Percentiles rank a stretch among this genome's conserved stretches.
phyloP scores from a whole-genome alignment of 1,140 invertebrate species.

The Saccostrea echinata region DNA sequence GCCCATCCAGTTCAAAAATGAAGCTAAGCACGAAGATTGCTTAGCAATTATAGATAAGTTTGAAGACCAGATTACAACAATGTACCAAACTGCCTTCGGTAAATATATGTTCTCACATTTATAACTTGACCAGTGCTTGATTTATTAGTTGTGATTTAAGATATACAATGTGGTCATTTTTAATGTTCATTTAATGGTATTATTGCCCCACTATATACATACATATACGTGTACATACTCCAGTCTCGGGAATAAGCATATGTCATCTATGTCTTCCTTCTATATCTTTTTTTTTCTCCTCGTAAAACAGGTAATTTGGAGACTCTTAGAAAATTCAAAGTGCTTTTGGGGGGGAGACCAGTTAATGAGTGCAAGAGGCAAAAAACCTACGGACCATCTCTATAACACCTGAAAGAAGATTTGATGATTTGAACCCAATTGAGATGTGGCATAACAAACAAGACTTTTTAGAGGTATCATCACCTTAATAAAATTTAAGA shows the following conservation, averaged over 20 bases:
- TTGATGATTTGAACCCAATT: conserved; percentile 23
- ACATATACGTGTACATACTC: not conserved
- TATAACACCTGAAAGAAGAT: conserved; percentile 13
- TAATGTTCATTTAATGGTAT: conserved; percentile 19
- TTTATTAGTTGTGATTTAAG: not conserved
- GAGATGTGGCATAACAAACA: conserved; percentile 47
- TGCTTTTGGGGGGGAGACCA: conserved; percentile 31
- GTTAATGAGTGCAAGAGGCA: conserved; percentile 30
- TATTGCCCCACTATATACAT: not conserved
- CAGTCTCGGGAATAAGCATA: not conserved
- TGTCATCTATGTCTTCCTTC: not conserved
- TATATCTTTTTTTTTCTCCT: not conserved
- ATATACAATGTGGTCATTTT: not conserved
- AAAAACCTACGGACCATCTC: conserved; percentile 37
- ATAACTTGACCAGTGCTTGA: conserved; percentile 2
- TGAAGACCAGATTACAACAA: conserved; percentile 4
- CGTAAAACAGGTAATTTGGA: not conserved
- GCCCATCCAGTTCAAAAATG: conserved; percentile 40
- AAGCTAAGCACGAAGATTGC: conserved; percentile 42
- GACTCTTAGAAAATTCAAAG: conserved; percentile 15
- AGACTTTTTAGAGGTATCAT: conserved; percentile 44
- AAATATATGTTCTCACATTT: not conserved
- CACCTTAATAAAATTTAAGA: not conserved
- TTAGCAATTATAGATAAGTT: conserved; percentile 17
- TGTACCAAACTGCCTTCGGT: conserved; percentile 33